Percentiles rank a stretch among this genome's conserved stretches.
phyloP scores from a whole-genome alignment of 2,113 vertebrate species.

The Parus major region DNA sequence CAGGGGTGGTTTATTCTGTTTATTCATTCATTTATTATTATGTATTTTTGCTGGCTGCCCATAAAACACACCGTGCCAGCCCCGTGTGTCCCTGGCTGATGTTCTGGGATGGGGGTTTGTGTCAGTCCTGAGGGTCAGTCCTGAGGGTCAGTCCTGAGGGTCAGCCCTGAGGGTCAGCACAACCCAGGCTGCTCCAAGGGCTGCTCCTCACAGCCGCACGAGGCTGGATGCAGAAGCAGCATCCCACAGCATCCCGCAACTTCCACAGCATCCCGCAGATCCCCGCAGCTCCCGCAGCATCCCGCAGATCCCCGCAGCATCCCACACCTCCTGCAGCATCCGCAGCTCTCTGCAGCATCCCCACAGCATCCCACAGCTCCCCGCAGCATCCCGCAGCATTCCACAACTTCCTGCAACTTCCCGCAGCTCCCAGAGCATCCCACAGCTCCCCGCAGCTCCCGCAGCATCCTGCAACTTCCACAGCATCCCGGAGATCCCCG shows the following conservation, averaged over 20 bases:
- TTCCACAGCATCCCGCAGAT: background rate
- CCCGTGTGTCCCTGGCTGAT: fast-evolving
- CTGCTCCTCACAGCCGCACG: fast-evolving
- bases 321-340: background rate
- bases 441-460: background rate
- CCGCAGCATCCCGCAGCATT: fast-evolving
- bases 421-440: too few species aligned
- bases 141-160: background rate
- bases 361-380: background rate
- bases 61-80: background rate
- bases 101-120: fast-evolving
- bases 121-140: background rate
- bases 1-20: background rate
- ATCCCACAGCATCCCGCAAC: background rate
- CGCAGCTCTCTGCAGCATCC: too few species aligned
- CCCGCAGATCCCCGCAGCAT: background rate
- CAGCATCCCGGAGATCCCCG: background rate
- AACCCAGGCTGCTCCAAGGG: background rate
- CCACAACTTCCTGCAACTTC: fast-evolving
- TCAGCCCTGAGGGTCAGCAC: background rate
- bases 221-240: background rate
- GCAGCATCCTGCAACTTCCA: background rate
- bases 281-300: too few species aligned
- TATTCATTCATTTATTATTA: background rate
- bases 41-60: background rate